Conservation (phyloP, 2,113 vertebrate genomes). For the Cettia cetti region DNA sequence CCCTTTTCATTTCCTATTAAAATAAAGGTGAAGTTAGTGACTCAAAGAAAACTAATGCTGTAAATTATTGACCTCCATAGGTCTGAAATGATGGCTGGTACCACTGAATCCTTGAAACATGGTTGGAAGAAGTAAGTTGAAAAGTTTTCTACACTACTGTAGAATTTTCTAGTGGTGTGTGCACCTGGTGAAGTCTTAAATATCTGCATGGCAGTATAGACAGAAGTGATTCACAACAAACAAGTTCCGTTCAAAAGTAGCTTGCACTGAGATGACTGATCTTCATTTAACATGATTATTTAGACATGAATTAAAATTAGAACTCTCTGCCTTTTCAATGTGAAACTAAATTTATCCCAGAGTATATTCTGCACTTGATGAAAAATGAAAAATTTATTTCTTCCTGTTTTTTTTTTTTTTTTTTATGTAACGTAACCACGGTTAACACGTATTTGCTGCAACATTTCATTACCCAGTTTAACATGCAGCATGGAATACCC, state of each 20-base stretch:
- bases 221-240: neutral
- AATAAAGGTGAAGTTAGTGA: neutral
- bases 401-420: neutral
- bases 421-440: neutral
- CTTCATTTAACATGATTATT: neutral
- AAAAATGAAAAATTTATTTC: neutral
- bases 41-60: constrained; percentile 26
- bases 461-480: neutral
- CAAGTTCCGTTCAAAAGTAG: neutral
- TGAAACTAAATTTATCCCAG: neutral
- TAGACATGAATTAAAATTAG: neutral
- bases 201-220: neutral
- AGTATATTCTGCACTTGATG: neutral
- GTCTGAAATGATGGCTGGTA: constrained; percentile 47
- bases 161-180: constrained; percentile 6
- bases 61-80: constrained; percentile 48
- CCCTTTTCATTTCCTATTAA: neutral
- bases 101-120: constrained; percentile 36
- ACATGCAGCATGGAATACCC: neutral
- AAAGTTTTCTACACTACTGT: constrained; percentile 29
- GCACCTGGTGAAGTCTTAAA: neutral
- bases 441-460: neutral
- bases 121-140: constrained; percentile 49
- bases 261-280: neutral
- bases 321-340: neutral